Percentiles rank a stretch among this genome's conserved stretches.
Conservation (phyloP, 2,888 invertebrate species). For the Corythucha ciliata region DNA sequence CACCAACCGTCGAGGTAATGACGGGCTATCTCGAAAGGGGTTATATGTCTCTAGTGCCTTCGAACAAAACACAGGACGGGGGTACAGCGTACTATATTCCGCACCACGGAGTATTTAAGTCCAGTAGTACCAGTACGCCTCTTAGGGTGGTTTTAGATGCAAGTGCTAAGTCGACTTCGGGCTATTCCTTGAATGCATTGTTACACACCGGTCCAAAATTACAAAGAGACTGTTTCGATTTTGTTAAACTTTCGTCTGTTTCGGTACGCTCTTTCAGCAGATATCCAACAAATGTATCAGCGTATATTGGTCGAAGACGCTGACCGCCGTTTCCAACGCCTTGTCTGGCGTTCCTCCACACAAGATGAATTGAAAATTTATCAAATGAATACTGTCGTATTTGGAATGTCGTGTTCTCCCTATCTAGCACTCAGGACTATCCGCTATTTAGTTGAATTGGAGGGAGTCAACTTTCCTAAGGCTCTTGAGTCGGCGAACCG, state of each 20-base stretch:
- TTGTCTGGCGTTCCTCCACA: not conserved
- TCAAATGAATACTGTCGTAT: slow-evolving; percentile 4
- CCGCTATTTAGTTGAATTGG: not conserved
- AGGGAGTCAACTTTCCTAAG: not conserved
- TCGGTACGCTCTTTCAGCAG: not conserved
- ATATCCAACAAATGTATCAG: not conserved
- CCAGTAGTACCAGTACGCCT: slow-evolving; percentile 1
- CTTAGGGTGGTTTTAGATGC: slow-evolving; percentile 7
- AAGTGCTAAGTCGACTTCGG: slow-evolving; percentile 1
- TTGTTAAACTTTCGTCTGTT: slow-evolving; percentile 2
- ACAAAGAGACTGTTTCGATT: no score
- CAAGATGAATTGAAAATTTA: not conserved
- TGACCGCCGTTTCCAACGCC: not conserved
- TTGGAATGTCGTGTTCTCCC: slow-evolving; percentile 4
- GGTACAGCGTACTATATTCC: slow-evolving; percentile 5
- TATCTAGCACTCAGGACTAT: slow-evolving; percentile 5
- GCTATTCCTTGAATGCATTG: slow-evolving; percentile 5
- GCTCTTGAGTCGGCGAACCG: not conserved
- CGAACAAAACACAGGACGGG: not conserved
- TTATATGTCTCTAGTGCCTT: not conserved
- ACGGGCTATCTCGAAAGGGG: not conserved
- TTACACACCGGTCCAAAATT: no score
- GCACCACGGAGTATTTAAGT: slow-evolving; percentile 10
- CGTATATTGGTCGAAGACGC: not conserved
- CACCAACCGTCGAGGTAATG: not conserved